Conservation (phyloP, 2,113 vertebrate species). For the Verasper variegatus region DNA sequence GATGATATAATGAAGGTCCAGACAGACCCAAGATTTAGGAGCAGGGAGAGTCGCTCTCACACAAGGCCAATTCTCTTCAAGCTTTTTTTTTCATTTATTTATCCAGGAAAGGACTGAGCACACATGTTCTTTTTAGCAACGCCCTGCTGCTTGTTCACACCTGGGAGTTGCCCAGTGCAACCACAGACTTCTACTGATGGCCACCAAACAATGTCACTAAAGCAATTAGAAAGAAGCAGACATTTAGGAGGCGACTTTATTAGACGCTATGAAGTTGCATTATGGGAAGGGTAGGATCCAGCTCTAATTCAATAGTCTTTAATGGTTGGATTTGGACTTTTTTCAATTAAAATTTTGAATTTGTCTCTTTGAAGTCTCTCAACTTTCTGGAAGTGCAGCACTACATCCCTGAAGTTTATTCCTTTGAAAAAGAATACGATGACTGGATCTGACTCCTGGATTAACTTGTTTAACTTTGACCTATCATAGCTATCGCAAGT, state of each 20-base stretch:
- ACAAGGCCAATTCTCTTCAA: constrained; percentile 29
- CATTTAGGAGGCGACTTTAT: too few species aligned
- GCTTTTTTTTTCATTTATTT: constrained; percentile 46
- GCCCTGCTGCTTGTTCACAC: constrained; percentile 35
- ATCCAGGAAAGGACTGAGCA: constrained; percentile 34
- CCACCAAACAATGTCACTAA: not conserved
- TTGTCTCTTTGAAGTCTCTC: too few species aligned
- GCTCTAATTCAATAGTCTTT: not conserved
- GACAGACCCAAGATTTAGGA: constrained; percentile 84
- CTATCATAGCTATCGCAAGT: not conserved
- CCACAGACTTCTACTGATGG: constrained; percentile 6
- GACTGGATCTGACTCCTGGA: too few species aligned
- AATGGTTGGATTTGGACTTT: too few species aligned
- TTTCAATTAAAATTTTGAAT: too few species aligned
- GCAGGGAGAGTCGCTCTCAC: constrained; percentile 39
- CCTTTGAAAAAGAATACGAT: not conserved
- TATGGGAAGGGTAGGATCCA: not conserved
- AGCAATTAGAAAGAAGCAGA: not conserved
- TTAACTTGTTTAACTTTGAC: not conserved
- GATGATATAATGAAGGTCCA: constrained; percentile 92
- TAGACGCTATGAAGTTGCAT: too few species aligned
- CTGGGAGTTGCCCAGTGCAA: constrained; percentile 19
- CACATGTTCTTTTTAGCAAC: constrained; percentile 24
- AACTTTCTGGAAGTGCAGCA: not conserved
- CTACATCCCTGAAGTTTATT: not conserved